These are phyloP conservation scores for Apteryx mantelli DNA, from an alignment of 2,113 vertebrate species.

Conservation along the genomic window DNA sequence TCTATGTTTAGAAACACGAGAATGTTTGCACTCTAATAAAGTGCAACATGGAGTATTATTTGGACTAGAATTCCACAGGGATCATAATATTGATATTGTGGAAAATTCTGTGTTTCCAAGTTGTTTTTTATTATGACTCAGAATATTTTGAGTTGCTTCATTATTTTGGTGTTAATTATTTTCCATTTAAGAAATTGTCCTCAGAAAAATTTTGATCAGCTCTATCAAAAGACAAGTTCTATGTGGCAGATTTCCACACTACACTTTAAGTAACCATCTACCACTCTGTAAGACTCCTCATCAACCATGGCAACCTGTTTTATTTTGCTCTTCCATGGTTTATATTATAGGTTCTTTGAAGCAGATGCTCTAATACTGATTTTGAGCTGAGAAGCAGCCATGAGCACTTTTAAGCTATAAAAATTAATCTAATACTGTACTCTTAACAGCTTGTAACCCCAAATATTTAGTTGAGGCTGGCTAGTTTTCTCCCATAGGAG, in stretches of 20 bases:
- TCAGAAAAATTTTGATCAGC: neutral
- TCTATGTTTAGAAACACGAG: neutral
- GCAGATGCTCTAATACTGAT: neutral
- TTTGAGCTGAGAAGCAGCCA: neutral
- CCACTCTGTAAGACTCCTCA: neutral
- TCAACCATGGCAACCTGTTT: neutral
- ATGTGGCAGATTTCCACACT: neutral
- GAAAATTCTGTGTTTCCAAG: neutral
- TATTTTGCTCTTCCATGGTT: neutral
- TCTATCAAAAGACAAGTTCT: neutral
- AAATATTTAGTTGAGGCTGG: constrained; percentile 34
- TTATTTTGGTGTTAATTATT: neutral
- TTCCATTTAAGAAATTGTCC: neutral
- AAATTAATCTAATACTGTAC: neutral
- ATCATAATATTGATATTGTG: neutral
- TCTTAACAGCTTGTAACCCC: constrained; percentile 22
- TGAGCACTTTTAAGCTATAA: neutral
- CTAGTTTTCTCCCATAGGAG: neutral
- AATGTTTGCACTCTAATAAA: neutral
- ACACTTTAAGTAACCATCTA: neutral
- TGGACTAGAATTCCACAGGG: neutral
- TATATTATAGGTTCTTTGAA: neutral
- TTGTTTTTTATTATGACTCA: neutral
- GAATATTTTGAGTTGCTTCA: neutral
- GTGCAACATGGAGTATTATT: neutral